A percentile compares a stretch with the other conserved stretches of the same genome.
These are phyloP conservation scores for Callionymus lyra DNA, from an alignment of 2,113 vertebrate genomes.

Conservation along the genomic window DNA sequence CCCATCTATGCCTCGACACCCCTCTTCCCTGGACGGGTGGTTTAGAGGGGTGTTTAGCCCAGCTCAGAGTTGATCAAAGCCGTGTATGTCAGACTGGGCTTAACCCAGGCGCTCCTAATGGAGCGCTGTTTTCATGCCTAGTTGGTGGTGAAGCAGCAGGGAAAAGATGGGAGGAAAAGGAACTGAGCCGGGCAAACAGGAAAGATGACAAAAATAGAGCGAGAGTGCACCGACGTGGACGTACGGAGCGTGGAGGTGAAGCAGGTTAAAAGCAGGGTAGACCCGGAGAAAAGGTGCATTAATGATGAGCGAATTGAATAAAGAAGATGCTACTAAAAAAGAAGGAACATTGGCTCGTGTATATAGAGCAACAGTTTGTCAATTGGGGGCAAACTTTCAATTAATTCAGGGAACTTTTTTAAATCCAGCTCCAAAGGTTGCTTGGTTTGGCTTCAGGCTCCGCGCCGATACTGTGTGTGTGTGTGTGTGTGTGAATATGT, in stretches of 20 bases:
- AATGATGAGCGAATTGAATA: too few relatives aligned
- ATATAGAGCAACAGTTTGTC: too few relatives aligned
- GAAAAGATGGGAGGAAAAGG: constrained; percentile 16
- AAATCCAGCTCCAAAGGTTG: too few relatives aligned
- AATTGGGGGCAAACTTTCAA: too few relatives aligned
- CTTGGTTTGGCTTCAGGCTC: too few relatives aligned
- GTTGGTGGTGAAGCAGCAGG: constrained; percentile 56
- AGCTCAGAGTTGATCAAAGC: constrained; percentile 64
- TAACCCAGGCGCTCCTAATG: constrained; percentile 55
- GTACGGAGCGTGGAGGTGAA: constrained; percentile 13
- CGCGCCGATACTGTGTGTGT: too few relatives aligned
- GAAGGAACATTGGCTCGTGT: too few relatives aligned
- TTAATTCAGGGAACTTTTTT: too few relatives aligned
- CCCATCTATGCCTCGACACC: background rate
- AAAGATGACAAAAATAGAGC: constrained; percentile 13
- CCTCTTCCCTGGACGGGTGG: constrained; percentile 29
- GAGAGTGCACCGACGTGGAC: constrained; percentile 22
- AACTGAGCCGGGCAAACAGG: background rate
- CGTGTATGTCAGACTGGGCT: constrained; percentile 53
- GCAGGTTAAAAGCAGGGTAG: constrained; percentile 6
- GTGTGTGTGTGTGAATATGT: too few relatives aligned
- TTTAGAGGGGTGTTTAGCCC: constrained; percentile 59
- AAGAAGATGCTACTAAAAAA: too few relatives aligned
- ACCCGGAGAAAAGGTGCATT: background rate
- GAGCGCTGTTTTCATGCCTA: constrained; percentile 61